Percentiles rank a stretch among this genome's conserved stretches.
These are phyloP conservation scores for Sardinella longiceps DNA, from an alignment of 2,797 vertebrate species.

Conservation along the genomic window DNA sequence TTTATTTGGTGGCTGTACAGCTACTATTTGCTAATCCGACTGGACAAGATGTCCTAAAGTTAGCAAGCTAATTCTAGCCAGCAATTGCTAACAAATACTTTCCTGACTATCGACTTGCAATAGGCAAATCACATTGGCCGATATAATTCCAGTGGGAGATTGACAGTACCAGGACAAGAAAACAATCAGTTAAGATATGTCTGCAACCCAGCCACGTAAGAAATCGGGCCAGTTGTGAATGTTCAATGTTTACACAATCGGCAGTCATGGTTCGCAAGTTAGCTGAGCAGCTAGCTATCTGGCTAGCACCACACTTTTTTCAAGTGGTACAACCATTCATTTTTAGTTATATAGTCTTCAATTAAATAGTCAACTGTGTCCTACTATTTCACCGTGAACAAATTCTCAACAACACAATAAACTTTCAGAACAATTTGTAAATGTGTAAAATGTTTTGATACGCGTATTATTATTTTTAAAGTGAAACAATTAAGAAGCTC, in stretches of 20 bases:
- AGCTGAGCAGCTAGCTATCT: conserved; percentile 60
- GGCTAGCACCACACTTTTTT: conserved; percentile 58
- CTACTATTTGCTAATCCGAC: conserved; percentile 10
- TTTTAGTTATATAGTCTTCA: neutral
- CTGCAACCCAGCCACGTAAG: neutral
- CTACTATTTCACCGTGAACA: neutral
- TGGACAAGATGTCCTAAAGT: neutral
- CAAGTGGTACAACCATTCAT: conserved; percentile 14
- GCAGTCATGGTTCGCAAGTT: conserved; percentile 52
- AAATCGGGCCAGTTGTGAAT: neutral
- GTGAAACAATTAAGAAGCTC: conserved; percentile 70
- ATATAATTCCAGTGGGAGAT: neutral
- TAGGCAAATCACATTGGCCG: neutral
- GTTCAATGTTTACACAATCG: conserved; percentile 73
- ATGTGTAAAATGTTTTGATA: conserved; percentile 4
- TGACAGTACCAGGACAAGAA: neutral
- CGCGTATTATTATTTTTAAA: conserved; percentile 50
- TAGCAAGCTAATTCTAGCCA: conserved; percentile 25
- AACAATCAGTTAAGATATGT: neutral
- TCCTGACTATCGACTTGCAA: neutral
- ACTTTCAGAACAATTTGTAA: conserved; percentile 51
- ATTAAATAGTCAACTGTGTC: neutral
- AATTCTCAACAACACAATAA: neutral
- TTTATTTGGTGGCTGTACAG: neutral
- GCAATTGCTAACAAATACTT: conserved; percentile 9